Base-by-base conservation (phyloP, 2,888 invertebrate species). In the Euproctis similis region DNA sequence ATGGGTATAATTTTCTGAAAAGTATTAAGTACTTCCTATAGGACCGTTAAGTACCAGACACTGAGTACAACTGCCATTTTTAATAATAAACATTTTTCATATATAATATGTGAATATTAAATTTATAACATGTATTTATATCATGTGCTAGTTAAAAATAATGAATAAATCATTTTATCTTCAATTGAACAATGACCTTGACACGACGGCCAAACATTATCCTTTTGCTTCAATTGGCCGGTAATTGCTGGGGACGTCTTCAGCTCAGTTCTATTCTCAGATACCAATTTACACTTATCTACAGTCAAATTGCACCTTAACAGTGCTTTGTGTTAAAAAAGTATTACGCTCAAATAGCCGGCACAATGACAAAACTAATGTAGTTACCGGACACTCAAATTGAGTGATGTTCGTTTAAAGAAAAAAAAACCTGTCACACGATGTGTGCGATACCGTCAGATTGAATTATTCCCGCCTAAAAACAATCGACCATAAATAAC, bases 151-250 rank as follows among this genome's bases (percentile, higher is more conserved):
- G 2, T 12, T 23, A 39, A 37, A 34, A 40, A 36, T 40, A 46
- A 45, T 48, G n/a, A 55, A 61, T 59, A 70, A 70, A 71, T 72
- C 60, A 59, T 73, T 70, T 72, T 70, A 68, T 73, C 68, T 69
- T 59, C 73, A 71, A 75, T 73, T 78, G 70, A 61, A 68, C 62
- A 59, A 65, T 54, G 62, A 59, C 80, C 81, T 78, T 80, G 80
- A 78, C 77, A 76, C 66, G 62, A 46, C 67, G 68, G 64, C 75
- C 76, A 69, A 80, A 78, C 78, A 81, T 81, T 81, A 82, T 84
- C 81, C 82, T 84, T 75, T 80, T 76, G 80, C 75, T 68, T 80
- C 82, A 82, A 82, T 82, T 84, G 82, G 47, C 52, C 65, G 46
- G 78, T 78, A 84, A 84, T 84, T 80, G 82, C 50, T 62, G 66